A percentile compares a stretch with the other conserved stretches of the same genome.
These are phyloP conservation scores for Acinonyx jubatus DNA, from an alignment of 2,113 vertebrate genomes.

Conservation along the genomic window DNA sequence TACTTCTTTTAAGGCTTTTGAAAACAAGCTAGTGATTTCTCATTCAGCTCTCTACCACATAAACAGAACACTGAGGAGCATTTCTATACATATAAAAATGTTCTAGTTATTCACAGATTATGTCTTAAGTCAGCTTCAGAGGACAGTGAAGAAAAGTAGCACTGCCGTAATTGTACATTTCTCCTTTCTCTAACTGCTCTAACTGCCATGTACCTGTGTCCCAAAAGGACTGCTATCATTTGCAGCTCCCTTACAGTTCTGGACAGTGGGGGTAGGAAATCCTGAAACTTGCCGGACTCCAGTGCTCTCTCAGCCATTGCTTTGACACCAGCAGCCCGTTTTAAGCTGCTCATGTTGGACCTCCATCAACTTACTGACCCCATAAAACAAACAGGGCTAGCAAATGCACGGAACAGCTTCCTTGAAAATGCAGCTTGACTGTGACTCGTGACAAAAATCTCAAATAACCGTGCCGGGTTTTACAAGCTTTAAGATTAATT, in stretches of 20 bases:
- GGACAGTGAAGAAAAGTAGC: background rate
- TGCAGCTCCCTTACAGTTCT: background rate
- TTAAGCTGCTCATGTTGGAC: background rate
- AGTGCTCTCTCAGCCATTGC: background rate
- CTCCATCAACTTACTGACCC: conserved; percentile 43
- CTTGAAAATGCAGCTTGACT: conserved; percentile 32
- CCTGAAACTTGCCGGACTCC: background rate
- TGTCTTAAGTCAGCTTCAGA: conserved; percentile 4
- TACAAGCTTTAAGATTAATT: conserved; percentile 56
- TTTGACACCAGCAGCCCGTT: conserved; percentile 21
- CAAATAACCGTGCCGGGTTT: conserved; percentile 57
- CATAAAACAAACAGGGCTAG: background rate
- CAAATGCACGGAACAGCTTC: background rate
- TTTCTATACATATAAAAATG: background rate
- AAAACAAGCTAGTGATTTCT: conserved; percentile 44
- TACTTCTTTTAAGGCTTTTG: conserved; percentile 31
- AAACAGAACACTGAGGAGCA: conserved; percentile 12
- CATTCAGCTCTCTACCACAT: conserved; percentile 31
- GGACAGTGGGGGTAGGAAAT: background rate
- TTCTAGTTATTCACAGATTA: background rate
- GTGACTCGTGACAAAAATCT: conserved; percentile 16
- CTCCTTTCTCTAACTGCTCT: background rate
- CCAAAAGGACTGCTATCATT: background rate
- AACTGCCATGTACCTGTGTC: background rate
- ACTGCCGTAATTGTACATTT: background rate